Percentiles rank a stretch among this genome's conserved stretches.
These are phyloP conservation scores for Morbakka virulenta DNA, from an alignment of 30 jellyfish, hydroid and myxozoan genomes.

Conservation along the genomic window DNA sequence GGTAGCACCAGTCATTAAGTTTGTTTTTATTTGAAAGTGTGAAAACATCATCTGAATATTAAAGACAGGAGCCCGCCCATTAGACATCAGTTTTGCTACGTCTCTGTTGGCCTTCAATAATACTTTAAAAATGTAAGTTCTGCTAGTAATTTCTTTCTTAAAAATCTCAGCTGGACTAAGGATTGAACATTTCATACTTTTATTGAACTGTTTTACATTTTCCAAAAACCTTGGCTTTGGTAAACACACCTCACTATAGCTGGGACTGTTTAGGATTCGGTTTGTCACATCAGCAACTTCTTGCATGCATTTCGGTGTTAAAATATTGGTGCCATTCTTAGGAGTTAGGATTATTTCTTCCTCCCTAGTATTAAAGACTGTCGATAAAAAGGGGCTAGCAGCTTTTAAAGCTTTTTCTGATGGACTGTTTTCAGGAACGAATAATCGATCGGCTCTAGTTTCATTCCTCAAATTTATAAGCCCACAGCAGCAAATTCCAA, in stretches of 20 bases:
- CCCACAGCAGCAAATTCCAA: slow-evolving; percentile 22
- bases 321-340: slow-evolving; percentile 39
- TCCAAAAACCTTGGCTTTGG: slow-evolving; percentile 16
- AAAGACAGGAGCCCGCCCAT: slow-evolving; percentile 58
- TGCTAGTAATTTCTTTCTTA: background rate
- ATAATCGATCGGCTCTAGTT: slow-evolving; percentile 34
- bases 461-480: slow-evolving; percentile 19
- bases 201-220: background rate
- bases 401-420: slow-evolving; percentile 36
- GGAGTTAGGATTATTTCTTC: slow-evolving; percentile 45
- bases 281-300: slow-evolving; percentile 26
- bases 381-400: slow-evolving; percentile 39
- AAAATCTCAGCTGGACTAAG: slow-evolving; percentile 49
- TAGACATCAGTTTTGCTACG: slow-evolving; percentile 39
- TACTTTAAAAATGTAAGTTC: background rate
- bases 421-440: slow-evolving; percentile 37
- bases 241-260: slow-evolving; percentile 36
- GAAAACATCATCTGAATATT: slow-evolving; percentile 4
- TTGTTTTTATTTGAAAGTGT: background rate
- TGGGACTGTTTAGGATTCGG: slow-evolving; percentile 6
- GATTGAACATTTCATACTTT: slow-evolving; percentile 8
- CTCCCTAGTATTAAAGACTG: slow-evolving; percentile 31
- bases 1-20: background rate
- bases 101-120: slow-evolving; percentile 4
- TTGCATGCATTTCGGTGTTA: background rate